Base-by-base conservation (phyloP, 2,113 vertebrate genomes). In the Oreocharis arfaki region DNA sequence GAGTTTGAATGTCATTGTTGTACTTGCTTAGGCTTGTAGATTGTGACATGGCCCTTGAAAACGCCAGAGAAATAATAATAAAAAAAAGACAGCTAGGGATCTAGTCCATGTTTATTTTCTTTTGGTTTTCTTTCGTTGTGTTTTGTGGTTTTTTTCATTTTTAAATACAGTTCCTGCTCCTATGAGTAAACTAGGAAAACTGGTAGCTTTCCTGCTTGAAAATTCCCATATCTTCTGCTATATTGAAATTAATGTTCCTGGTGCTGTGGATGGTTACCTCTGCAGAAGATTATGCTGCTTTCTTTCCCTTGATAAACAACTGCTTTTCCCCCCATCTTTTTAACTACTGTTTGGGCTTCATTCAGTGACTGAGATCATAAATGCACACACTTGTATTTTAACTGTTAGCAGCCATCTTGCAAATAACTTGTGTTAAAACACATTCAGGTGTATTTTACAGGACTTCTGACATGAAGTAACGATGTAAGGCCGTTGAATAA, bases 21-120 rank as follows among this genome's bases (percentile, higher is more conserved):
- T 0, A 0, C 21, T 73, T 83, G 20, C 5, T 32, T 71, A 22
- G 35, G 16, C 15, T 65, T 5, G 0, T 15, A 35, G 27, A 27
- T 46, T 57, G 22, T 76, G 28, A 61, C 23, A 79, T 10, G 10
- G 9, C 21, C 10, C 42, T 47, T 46, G 20, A 16, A 81, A 53
- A n/a, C 44, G 71, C 27, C 32, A 56, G 26, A 53, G n/a, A 61
- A 82, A 56, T 15, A 19, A 21, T 13, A 37, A 21, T 11, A 55
- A 23, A 5, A 16, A 15, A 63, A 70, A 30, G 21, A 49, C 3
- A 39, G 5, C 2, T 39, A 77, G 37, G 21, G 6, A 68, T 49
- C 20, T 49, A 81, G 28, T 37, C 16, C 7, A 28, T 8, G 1
- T 63, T 49, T 64, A 24, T 56, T 79, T 49, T 49, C 3, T 63